Percentiles rank a stretch among this genome's conserved stretches.
Evolutionary conservation across 1,140 invertebrate genomes (phyloP).

Genomic region (Theocolax elegans): DNA sequence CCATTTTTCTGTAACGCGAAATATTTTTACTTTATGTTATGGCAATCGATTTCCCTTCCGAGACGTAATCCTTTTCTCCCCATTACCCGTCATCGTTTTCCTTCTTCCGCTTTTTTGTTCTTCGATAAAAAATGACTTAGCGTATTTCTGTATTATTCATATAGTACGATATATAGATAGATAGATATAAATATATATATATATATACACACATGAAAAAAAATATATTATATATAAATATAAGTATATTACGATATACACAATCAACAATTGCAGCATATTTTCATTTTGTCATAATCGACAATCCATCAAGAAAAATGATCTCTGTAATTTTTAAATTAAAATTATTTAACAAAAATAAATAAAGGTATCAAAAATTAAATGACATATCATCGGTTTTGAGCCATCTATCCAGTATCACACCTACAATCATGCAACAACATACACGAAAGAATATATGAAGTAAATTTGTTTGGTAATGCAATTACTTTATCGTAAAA

Average conservation of each 20-base stretch:
- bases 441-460: no score
- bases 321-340: constrained; percentile 68
- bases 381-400: constrained; percentile 61
- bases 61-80: constrained; percentile 13
- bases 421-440: neutral
- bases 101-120: constrained; percentile 34
- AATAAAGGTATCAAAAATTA: constrained; percentile 63
- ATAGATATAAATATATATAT: constrained; percentile 21
- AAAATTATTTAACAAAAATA: constrained; percentile 63
- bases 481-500: no score
- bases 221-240: constrained; percentile 48
- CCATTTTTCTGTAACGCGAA: constrained; percentile 5
- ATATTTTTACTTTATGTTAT: constrained; percentile 40
- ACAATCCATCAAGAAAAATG: constrained; percentile 63
- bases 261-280: constrained; percentile 50
- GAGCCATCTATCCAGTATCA: constrained; percentile 54
- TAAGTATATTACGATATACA: constrained; percentile 44
- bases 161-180: constrained; percentile 34
- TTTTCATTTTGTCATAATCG: constrained; percentile 57
- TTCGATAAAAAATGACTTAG: constrained; percentile 25
- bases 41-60: constrained; percentile 22
- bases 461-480: no score
- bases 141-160: constrained; percentile 37
- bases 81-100: constrained; percentile 28
- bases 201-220: constrained; percentile 19